Conservation (phyloP, 2,888 invertebrate species). For the Nematopogon swammerdamellus region DNA sequence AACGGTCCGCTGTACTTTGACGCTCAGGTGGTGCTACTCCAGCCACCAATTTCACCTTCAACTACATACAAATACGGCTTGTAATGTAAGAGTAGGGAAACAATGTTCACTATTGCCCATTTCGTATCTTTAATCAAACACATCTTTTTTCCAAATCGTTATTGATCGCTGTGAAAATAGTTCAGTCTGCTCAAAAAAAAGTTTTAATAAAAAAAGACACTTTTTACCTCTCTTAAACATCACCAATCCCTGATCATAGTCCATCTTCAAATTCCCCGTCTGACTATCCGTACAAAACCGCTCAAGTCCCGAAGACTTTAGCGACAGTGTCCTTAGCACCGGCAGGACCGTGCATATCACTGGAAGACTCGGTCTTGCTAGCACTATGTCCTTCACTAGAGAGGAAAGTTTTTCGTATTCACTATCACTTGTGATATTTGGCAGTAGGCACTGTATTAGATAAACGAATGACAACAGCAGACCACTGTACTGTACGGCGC, state of each 20-base stretch:
- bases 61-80: no score
- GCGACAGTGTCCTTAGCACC: constrained; percentile 16
- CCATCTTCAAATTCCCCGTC: constrained; percentile 28
- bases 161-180: no score
- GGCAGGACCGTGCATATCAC: constrained; percentile 16
- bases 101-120: no score
- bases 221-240: constrained; percentile 33
- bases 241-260: constrained; percentile 42
- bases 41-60: no score
- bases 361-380: constrained; percentile 19
- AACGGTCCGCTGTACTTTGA: no score
- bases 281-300: constrained; percentile 21
- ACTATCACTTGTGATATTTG: constrained; percentile 3
- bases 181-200: no score
- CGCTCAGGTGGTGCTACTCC: no score
- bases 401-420: constrained; percentile 12
- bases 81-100: no score
- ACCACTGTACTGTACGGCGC: constrained; percentile 31
- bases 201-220: no score
- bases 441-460: constrained; percentile 12
- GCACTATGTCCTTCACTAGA: constrained; percentile 21
- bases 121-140: no score
- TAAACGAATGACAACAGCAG: constrained; percentile 21
- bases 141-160: no score
- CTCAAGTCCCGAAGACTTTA: constrained; percentile 14